phyloP scores from a whole-genome alignment of 2,888 invertebrate genomes.

The Galerucella nymphaeae region DNA sequence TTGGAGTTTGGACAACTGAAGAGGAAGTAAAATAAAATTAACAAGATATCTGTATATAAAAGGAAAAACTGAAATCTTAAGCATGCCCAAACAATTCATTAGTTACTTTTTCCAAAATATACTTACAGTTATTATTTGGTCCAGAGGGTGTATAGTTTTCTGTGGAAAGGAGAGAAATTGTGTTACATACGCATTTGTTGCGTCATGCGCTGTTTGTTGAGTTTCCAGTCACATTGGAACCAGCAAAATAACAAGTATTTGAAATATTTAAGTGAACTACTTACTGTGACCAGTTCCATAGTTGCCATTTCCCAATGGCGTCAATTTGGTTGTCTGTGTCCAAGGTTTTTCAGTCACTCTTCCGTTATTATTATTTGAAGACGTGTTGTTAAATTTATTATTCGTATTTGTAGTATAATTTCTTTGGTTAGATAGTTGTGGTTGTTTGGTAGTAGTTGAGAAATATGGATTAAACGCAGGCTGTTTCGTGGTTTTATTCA shows the following conservation, averaged over 20 bases:
- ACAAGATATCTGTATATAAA: neutral
- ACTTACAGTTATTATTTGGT: neutral
- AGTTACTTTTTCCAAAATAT: neutral
- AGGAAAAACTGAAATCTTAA: too few relatives aligned
- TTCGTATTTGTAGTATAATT: neutral
- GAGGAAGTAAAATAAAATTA: neutral
- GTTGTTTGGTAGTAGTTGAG: neutral
- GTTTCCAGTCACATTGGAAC: too few relatives aligned
- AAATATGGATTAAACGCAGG: conserved; percentile 30
- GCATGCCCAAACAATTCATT: too few relatives aligned
- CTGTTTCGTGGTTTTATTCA: conserved; percentile 14
- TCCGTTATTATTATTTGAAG: neutral
- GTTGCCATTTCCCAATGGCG: neutral
- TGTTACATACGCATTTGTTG: too few relatives aligned
- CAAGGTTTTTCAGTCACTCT: neutral
- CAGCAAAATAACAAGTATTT: too few relatives aligned
- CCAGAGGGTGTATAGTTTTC: neutral
- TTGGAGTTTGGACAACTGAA: neutral
- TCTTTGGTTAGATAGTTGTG: neutral
- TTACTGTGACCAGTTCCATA: too few relatives aligned
- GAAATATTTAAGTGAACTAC: too few relatives aligned
- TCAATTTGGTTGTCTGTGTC: neutral
- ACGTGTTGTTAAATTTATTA: neutral
- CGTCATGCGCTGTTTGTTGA: too few relatives aligned
- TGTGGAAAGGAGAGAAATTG: neutral